phyloP scores from a whole-genome alignment of 2,797 vertebrate genomes.

The Clangula hyemalis region DNA sequence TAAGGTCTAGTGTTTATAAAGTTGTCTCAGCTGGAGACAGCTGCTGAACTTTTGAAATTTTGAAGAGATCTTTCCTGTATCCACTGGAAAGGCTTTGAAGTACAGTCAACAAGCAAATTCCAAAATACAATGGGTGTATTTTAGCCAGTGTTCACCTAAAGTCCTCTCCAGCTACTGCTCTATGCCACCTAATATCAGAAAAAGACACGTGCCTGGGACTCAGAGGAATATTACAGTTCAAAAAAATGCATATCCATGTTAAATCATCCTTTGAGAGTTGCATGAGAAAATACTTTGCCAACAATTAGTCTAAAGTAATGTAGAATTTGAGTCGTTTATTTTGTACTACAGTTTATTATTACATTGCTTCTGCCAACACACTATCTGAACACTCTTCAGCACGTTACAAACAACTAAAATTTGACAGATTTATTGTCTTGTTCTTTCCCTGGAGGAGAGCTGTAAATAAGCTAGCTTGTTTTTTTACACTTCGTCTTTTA shows the following conservation, averaged over 20 bases:
- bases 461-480: not conserved
- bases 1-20: conserved; percentile 16
- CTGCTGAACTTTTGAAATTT: conserved; percentile 27
- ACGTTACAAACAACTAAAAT: not conserved
- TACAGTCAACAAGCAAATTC: not conserved
- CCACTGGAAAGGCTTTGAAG: conserved; percentile 49
- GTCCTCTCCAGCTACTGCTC: not conserved
- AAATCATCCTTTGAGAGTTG: not conserved
- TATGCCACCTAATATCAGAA: not conserved
- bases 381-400: not conserved
- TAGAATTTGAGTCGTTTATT: not conserved
- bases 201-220: not conserved
- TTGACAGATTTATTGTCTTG: not conserved
- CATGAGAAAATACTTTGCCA: not conserved
- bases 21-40: conserved; percentile 18
- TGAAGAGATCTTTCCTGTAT: conserved; percentile 35
- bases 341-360: not conserved
- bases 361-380: not conserved
- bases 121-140: not conserved
- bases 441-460: not conserved
- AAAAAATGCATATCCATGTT: not conserved
- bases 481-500: not conserved
- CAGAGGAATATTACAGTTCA: not conserved
- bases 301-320: not conserved
- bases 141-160: not conserved